A percentile compares a stretch with the other conserved stretches of the same genome.
phyloP scores from a whole-genome alignment of 2,888 invertebrate genomes.

The Nephrotoma appendiculata region DNA sequence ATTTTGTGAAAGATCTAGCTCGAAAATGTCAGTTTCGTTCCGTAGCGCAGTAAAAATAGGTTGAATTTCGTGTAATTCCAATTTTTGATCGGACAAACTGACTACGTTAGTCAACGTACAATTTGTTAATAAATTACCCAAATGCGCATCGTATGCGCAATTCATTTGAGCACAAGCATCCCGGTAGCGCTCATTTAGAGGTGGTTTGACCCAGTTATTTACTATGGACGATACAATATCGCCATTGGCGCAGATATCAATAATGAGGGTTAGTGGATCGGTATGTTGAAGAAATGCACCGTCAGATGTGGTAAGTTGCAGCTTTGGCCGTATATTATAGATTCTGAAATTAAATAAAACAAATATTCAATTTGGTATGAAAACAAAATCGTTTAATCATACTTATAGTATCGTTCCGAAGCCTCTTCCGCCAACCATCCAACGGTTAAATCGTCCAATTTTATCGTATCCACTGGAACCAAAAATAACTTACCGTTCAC shows the following conservation, averaged over 20 bases:
- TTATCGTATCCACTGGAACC: conserved; percentile 50
- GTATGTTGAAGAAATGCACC: conserved; percentile 66
- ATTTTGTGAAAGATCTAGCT: conserved; percentile 50
- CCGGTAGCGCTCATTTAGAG: conserved; percentile 59
- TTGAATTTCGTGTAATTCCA: conserved; percentile 38
- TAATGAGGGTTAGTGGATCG: conserved; percentile 52
- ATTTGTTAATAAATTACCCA: conserved; percentile 43
- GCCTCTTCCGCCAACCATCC: conserved; percentile 70
- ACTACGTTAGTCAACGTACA: conserved; percentile 45
- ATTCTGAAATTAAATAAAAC: conserved; percentile 4
- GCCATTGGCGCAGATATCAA: conserved; percentile 39
- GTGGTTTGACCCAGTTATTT: conserved; percentile 52
- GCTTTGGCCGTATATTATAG: conserved; percentile 35
- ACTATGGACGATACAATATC: conserved; percentile 35
- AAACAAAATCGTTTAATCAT: conserved; percentile 18
- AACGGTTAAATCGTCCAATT: conserved; percentile 48
- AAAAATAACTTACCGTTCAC: conserved; percentile 53
- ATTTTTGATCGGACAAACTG: conserved; percentile 40
- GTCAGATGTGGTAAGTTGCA: conserved; percentile 62
- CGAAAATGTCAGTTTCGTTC: conserved; percentile 50
- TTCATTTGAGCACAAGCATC: conserved; percentile 55
- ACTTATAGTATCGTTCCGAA: conserved; percentile 63
- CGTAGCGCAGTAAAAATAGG: conserved; percentile 55
- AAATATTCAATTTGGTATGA: not conserved
- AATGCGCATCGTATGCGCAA: conserved; percentile 29